These are phyloP conservation scores for Drosophila prosaltans DNA, from an alignment of 1,140 invertebrate genomes.

Conservation along the genomic window DNA sequence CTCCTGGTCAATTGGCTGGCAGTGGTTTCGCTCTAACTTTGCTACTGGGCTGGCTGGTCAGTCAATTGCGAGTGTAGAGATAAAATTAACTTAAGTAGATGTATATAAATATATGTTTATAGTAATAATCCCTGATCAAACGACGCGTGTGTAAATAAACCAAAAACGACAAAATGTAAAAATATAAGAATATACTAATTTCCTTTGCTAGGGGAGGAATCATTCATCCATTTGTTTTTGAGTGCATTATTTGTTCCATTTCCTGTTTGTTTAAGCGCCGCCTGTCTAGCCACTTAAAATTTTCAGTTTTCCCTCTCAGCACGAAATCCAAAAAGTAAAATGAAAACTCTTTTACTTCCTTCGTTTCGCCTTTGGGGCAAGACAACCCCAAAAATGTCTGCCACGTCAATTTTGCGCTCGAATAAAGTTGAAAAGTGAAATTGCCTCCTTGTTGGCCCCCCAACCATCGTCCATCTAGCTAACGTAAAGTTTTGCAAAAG, in stretches of 20 bases:
- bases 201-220: not conserved
- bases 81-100: constrained; percentile 54
- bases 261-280: constrained; percentile 28
- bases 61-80: constrained; percentile 30
- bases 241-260: constrained; percentile 21
- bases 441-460: constrained; percentile 17
- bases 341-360: constrained; percentile 31
- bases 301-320: not conserved
- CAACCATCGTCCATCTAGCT: not conserved
- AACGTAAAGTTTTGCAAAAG: constrained; percentile 44
- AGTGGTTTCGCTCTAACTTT: constrained; percentile 59
- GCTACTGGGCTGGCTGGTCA: constrained; percentile 45
- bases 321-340: not conserved
- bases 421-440: constrained; percentile 76
- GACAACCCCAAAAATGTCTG: constrained; percentile 32
- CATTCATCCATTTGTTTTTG: not conserved
- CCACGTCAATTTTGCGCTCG: constrained; percentile 68
- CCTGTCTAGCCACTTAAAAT: constrained; percentile 32
- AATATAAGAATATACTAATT: not conserved
- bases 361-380: constrained; percentile 14
- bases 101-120: constrained; percentile 55
- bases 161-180: constrained; percentile 10
- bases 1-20: constrained; percentile 29
- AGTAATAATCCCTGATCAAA: constrained; percentile 26
- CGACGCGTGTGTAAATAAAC: constrained; percentile 51